Conservation (phyloP, 2,888 invertebrate genomes). For the Glomeris marginata region DNA sequence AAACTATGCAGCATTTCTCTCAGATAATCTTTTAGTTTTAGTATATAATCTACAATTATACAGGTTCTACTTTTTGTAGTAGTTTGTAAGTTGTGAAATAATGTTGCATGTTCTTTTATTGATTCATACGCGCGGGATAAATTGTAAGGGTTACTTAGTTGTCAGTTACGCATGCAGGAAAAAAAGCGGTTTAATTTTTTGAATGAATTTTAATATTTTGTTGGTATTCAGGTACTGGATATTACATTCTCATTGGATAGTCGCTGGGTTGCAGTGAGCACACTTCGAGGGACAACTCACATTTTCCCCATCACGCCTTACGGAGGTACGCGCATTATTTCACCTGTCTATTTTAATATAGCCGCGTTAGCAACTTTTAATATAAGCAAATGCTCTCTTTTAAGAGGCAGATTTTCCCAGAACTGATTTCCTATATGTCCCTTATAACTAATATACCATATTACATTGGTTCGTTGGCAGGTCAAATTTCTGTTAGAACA, state of each 20-base stretch:
- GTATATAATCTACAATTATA: too few relatives aligned
- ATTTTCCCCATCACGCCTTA: constrained; percentile 95
- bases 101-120: too few relatives aligned
- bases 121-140: too few relatives aligned
- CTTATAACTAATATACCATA: neutral
- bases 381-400: too few relatives aligned
- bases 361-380: too few relatives aligned
- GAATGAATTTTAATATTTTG: neutral
- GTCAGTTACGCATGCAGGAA: too few relatives aligned
- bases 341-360: neutral
- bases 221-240: constrained; percentile 45
- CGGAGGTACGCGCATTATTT: constrained; percentile 42
- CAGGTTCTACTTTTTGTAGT: too few relatives aligned
- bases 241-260: constrained; percentile 80
- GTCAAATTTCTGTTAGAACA: constrained; percentile 75
- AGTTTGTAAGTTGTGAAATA: too few relatives aligned
- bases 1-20: neutral
- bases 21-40: neutral
- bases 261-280: constrained; percentile 92
- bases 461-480: constrained; percentile 19
- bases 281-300: constrained; percentile 92
- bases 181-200: too few relatives aligned
- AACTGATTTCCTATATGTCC: too few relatives aligned
- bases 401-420: too few relatives aligned
- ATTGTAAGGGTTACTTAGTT: too few relatives aligned